Base-by-base conservation (phyloP, 2,797 vertebrate genomes). In the Falco peregrinus region DNA sequence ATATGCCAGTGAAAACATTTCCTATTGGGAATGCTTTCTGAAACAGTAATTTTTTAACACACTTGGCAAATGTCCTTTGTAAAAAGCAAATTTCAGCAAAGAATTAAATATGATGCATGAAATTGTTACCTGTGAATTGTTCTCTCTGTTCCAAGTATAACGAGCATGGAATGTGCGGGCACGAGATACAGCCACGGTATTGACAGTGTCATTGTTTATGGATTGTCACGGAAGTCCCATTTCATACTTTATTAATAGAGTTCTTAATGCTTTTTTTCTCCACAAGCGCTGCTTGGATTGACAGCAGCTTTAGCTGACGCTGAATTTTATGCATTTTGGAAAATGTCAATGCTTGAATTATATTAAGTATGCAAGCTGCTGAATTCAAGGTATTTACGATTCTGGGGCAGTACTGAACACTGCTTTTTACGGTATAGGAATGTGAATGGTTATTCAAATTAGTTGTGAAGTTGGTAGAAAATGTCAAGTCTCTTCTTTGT, bases 221-320 rank as follows among this genome's bases (percentile, higher is more conserved):
- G 64, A 80, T 93, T 79, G 61, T 94, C 79, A 39, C 74, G 81
- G 89, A 97, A 96, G 90, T 91, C 93, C 79, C 94, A 92, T 95
- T 96, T 97, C 94, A 97, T 96, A 94, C 93, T 87, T 97, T 93
- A 94, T 96, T 96, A 93, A 96, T 96, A 92, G 91, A 91, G 92
- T 94, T 88, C 89, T 95, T 94, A 95, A 87, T 92, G 89, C 59
- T 35, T 65, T 92, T 94, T 93, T 82, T 29, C 57, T 90, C 39
- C 37, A 69, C 65, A 53, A 96, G 73, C 91, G 57, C 31, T 95
- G 47, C 79, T 96, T 94, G 59, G 93, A 96, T 91, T 97, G 96
- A 97, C 93, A 96, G 95, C 87, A 95, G 89, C 89, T 93, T 93
- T 96, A 95, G 91, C 94, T 94, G 89, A 95, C 6, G 15, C 75